Percentiles rank a stretch among this genome's conserved stretches.
phyloP scores from a whole-genome alignment of 2,888 invertebrate genomes.

The Eucera pruinosa region DNA sequence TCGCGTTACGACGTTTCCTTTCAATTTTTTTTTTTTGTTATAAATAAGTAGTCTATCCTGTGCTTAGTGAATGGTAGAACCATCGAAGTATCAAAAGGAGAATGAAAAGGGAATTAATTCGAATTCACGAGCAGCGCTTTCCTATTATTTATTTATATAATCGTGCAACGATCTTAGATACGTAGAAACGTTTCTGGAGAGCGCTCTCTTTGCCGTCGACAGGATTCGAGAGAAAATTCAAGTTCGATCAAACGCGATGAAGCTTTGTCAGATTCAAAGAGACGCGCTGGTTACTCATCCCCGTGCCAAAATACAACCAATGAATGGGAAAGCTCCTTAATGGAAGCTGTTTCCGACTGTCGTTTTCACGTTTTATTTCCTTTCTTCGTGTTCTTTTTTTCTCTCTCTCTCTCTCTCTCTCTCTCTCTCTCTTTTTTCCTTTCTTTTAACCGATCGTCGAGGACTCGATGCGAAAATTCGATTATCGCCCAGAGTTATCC shows the following conservation, averaged over 20 bases:
- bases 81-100: neutral
- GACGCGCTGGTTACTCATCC: constrained; percentile 60
- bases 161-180: constrained; percentile 27
- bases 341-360: constrained; percentile 47
- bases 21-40: too few relatives aligned
- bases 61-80: too few relatives aligned
- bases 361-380: constrained; percentile 42
- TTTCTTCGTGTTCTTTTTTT: neutral
- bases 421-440: neutral
- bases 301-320: constrained; percentile 81
- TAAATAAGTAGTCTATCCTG: too few relatives aligned
- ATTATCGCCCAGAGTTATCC: neutral
- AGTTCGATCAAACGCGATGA: constrained; percentile 22
- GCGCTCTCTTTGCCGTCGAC: constrained; percentile 43
- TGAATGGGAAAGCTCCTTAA: constrained; percentile 64
- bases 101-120: neutral
- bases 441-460: neutral
- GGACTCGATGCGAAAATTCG: neutral
- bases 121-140: constrained; percentile 29
- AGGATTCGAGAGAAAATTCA: constrained; percentile 10
- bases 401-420: too few relatives aligned
- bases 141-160: constrained; percentile 42
- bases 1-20: too few relatives aligned
- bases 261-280: constrained; percentile 34
- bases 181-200: constrained; percentile 11